Base-by-base conservation (phyloP, 2,113 vertebrate genomes). In the Antigone vipio region DNA sequence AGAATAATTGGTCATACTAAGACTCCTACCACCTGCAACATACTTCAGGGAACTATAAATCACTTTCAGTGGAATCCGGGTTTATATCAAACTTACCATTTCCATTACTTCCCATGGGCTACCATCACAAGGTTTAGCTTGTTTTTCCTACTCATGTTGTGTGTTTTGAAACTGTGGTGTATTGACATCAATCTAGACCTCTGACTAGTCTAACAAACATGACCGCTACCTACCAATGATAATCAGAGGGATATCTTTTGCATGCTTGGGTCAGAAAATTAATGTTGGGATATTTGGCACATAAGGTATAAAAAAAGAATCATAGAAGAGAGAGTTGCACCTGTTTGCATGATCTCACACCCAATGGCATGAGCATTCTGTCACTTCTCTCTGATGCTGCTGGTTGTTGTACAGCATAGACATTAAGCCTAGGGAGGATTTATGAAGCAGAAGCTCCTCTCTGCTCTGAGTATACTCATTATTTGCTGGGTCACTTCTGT, bases 191-290 rank as follows among this genome's bases (percentile, higher is more conserved):
- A 34, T 60, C 21, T 80, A 83, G 44, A 76, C 12, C 12, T 50
- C 52, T 84, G 21, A 71, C 34, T 55, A 47, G 5, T 24, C 17
- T 79, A 59, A 74, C 19, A 80, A 69, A 30, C 6, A 50, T 26
- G 56, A 64, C 1, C 0, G 1, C 68, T 53, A 42, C 38, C 8
- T 75, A 19, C 7, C 0, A 0, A 8, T 75, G 12, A 66, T 22
- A 64, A 64, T 30, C 14, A 68, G 21, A 56, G 13, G 8, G 2
- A 1, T 21, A 68, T 83, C 22, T 87, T 89, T 52, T 63, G 9
- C 12, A 50, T 47, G 18, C 24, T 56, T 55, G 19, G 27, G 13
- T 77, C 18, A 84, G 66, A 92, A 88, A 49, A 11, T 5, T 34
- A 6, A 42, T 47, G 11, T 18, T 0, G 3, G 34, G n/a, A 42